Percentiles rank a stretch among this genome's conserved stretches.
Evolutionary conservation across 1,140 invertebrate genomes (phyloP).

Genomic region (Diorhabda carinulata): DNA sequence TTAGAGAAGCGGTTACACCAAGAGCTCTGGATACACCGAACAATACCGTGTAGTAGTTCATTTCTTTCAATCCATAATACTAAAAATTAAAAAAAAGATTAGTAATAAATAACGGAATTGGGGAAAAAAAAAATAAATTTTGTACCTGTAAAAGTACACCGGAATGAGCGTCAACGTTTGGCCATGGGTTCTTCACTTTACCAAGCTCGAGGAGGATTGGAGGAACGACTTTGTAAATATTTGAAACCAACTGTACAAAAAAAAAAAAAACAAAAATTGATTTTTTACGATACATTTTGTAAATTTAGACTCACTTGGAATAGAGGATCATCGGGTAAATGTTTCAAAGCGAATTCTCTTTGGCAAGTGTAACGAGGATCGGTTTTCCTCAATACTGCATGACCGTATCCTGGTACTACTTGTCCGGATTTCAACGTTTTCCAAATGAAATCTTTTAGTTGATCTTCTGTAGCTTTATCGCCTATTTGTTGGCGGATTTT

Average conservation of each 20-base stretch:
- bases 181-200: constrained; percentile 93
- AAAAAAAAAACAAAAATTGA: constrained; percentile 13
- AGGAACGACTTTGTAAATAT: constrained; percentile 82
- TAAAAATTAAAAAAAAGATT: constrained; percentile 47
- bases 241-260: constrained; percentile 64
- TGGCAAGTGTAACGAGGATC: constrained; percentile 87
- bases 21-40: constrained; percentile 88
- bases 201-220: constrained; percentile 80
- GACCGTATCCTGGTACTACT: constrained; percentile 90
- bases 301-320: constrained; percentile 60
- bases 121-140: background rate
- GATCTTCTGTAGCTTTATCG: constrained; percentile 67
- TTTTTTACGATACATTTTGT: background rate
- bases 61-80: constrained; percentile 90
- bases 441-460: constrained; percentile 83
- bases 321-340: constrained; percentile 78
- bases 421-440: constrained; percentile 84
- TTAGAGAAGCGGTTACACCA: constrained; percentile 75
- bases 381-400: constrained; percentile 86
- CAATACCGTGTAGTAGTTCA: constrained; percentile 92
- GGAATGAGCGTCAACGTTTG: constrained; percentile 90
- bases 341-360: constrained; percentile 83
- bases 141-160: constrained; percentile 77
- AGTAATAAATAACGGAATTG: background rate
- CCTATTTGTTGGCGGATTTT: constrained; percentile 68